phyloP scores from a whole-genome alignment of 2,888 invertebrate genomes.

The Apotomis betuletana region DNA sequence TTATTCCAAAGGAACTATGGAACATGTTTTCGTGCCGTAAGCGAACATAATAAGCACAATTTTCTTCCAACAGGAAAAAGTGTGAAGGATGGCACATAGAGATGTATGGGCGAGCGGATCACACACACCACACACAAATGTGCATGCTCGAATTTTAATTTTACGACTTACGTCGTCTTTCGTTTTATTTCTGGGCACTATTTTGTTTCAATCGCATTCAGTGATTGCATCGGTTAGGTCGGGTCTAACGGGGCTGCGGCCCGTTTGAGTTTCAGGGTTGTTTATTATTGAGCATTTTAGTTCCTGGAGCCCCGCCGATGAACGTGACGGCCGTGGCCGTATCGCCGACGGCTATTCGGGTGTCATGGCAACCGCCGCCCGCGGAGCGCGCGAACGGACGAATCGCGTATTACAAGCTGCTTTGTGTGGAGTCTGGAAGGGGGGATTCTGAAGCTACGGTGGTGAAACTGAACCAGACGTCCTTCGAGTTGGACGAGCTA shows the following conservation, averaged over 20 bases:
- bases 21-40: constrained; percentile 62
- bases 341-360: constrained; percentile 94
- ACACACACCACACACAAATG: constrained; percentile 62
- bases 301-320: constrained; percentile 98
- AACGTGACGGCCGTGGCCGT: constrained; percentile 95
- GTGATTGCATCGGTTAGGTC: constrained; percentile 79
- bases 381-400: constrained; percentile 95
- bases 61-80: constrained; percentile 72
- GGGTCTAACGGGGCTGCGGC: constrained; percentile 56
- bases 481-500: constrained; percentile 93
- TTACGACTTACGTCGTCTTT: constrained; percentile 54
- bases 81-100: constrained; percentile 71
- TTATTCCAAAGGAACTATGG: constrained; percentile 24
- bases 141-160: constrained; percentile 70
- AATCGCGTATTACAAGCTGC: constrained; percentile 97
- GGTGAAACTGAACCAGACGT: constrained; percentile 90
- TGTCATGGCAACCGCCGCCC: constrained; percentile 97
- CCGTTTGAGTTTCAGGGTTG: constrained; percentile 67
- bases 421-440: constrained; percentile 92
- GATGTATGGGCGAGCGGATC: constrained; percentile 81
- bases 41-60: constrained; percentile 63
- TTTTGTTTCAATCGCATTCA: constrained; percentile 79
- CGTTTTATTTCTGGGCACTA: constrained; percentile 75
- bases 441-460: constrained; percentile 93
- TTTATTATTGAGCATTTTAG: constrained; percentile 84